phyloP scores from a whole-genome alignment of 2,888 invertebrate genomes.

The Tachina lurida region DNA sequence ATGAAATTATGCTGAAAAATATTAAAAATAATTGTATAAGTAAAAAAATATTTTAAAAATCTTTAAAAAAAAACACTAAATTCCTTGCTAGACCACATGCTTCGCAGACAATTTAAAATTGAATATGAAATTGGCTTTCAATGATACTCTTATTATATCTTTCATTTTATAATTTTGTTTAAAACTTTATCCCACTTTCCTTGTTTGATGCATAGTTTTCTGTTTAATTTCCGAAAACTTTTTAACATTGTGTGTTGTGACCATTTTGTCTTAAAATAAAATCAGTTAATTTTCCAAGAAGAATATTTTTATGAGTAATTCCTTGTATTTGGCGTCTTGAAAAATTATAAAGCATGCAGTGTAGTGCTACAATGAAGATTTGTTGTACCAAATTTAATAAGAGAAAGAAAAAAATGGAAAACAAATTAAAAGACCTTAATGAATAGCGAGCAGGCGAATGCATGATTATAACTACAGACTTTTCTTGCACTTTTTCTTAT shows the following conservation, averaged over 20 bases:
- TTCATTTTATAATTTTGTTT: constrained; percentile 20
- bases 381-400: neutral
- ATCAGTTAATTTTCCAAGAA: neutral
- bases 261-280: constrained; percentile 36
- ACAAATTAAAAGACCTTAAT: constrained; percentile 19
- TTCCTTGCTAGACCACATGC: too few species aligned
- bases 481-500: constrained; percentile 14
- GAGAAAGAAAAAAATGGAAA: too few species aligned
- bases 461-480: neutral
- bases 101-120: neutral
- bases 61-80: too few species aligned
- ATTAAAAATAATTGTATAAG: too few species aligned
- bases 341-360: neutral
- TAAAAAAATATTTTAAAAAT: too few species aligned
- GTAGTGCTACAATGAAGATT: neutral
- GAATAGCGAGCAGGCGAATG: neutral
- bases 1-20: too few species aligned
- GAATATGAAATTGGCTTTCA: constrained; percentile 4
- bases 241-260: constrained; percentile 16
- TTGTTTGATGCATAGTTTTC: neutral
- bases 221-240: constrained; percentile 50
- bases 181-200: constrained; percentile 8
- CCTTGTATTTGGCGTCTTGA: neutral
- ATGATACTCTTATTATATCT: constrained; percentile 29
- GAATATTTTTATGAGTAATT: neutral